phyloP scores from a whole-genome alignment of 2,888 invertebrate genomes.

The Stenichneumon culpator region DNA sequence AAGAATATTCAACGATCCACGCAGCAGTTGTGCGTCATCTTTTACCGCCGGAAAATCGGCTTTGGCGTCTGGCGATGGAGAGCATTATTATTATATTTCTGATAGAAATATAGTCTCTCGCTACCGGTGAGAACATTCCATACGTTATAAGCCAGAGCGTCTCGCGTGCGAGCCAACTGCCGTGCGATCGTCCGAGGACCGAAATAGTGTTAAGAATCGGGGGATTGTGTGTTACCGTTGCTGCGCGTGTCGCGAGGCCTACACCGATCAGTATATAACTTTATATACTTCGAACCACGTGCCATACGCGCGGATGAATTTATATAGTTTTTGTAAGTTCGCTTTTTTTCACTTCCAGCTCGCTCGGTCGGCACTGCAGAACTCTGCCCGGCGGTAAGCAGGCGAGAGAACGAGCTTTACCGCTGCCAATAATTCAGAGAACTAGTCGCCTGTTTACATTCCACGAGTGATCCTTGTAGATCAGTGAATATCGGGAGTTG shows the following conservation, averaged over 20 bases:
- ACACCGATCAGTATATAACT: constrained; percentile 39
- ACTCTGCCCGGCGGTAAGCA: not conserved
- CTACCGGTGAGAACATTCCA: constrained; percentile 40
- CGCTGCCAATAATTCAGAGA: constrained; percentile 5
- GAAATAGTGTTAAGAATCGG: constrained; percentile 64
- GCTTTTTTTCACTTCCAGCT: not conserved
- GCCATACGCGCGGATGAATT: constrained; percentile 14
- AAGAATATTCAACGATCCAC: not conserved
- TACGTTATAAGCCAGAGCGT: constrained; percentile 25
- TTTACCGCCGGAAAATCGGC: constrained; percentile 51
- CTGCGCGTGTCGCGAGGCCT: constrained; percentile 14
- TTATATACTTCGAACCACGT: constrained; percentile 16
- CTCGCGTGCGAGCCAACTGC: constrained; percentile 47
- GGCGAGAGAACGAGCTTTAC: not conserved
- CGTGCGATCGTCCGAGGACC: constrained; percentile 53
- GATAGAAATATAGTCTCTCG: constrained; percentile 28
- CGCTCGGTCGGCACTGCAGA: constrained; percentile 19
- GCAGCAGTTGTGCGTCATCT: not conserved
- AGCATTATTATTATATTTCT: constrained; percentile 45
- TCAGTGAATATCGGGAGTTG: not conserved
- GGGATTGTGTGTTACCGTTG: constrained; percentile 57
- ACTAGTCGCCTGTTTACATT: not conserved
- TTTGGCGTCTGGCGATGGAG: constrained; percentile 9
- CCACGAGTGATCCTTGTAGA: not conserved
- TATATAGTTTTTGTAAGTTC: constrained; percentile 2